Percentiles rank a stretch among this genome's conserved stretches.
Conservation (phyloP, 2,888 invertebrate genomes). For the Plagodis dolabraria region DNA sequence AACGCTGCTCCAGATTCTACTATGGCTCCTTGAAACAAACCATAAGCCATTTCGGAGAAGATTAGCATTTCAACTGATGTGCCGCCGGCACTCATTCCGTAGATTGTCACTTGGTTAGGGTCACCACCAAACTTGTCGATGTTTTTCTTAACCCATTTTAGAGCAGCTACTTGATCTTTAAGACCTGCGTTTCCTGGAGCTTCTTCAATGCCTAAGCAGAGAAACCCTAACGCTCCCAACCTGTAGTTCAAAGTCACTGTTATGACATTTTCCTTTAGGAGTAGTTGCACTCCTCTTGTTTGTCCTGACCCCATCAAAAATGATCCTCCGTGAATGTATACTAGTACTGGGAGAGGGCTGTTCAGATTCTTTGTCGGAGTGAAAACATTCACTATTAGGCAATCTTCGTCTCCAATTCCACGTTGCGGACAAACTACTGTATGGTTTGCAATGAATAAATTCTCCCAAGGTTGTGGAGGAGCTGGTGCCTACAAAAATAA, state of each 20-base stretch:
- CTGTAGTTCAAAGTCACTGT: too few relatives aligned
- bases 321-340: constrained; percentile 53
- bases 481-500: constrained; percentile 40
- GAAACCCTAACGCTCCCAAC: constrained; percentile 72
- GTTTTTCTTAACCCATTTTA: constrained; percentile 66
- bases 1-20: constrained; percentile 69
- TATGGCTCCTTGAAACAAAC: constrained; percentile 62
- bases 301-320: constrained; percentile 49
- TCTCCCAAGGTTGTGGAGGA: constrained; percentile 43
- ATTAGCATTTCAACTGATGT: constrained; percentile 64
- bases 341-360: constrained; percentile 44
- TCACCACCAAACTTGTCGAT: constrained; percentile 68
- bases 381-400: constrained; percentile 51
- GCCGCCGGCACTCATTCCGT: constrained; percentile 62
- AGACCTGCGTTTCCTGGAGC: constrained; percentile 73
- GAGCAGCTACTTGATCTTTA: constrained; percentile 67
- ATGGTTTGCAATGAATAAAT: constrained; percentile 42
- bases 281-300: constrained; percentile 45
- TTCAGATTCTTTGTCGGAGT: constrained; percentile 36
- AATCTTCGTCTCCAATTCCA: constrained; percentile 51
- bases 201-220: constrained; percentile 60
- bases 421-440: constrained; percentile 48
- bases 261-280: constrained; percentile 49
- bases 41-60: constrained; percentile 54
- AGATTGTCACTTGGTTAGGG: constrained; percentile 67